phyloP scores from a whole-genome alignment of 1,140 invertebrate species.

The Scaptomyza graminum region DNA sequence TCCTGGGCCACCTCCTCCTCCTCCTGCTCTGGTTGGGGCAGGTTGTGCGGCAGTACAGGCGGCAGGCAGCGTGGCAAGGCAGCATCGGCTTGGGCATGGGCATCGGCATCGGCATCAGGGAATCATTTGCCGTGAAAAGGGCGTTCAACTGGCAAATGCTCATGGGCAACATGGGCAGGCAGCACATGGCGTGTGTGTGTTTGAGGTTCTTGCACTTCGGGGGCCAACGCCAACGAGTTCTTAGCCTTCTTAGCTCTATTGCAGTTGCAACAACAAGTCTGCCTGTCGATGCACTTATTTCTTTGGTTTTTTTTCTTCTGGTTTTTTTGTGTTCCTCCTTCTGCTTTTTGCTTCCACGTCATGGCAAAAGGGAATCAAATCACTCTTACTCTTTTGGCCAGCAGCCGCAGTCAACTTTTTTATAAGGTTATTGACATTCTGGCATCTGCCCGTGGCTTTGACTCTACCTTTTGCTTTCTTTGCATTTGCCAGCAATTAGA shows the following conservation, averaged over 20 bases:
- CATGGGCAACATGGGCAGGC: conserved; percentile 41
- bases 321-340: conserved; percentile 1
- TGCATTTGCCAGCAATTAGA: conserved; percentile 55
- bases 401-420: conserved; percentile 21
- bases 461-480: conserved; percentile 65
- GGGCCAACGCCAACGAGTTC: conserved; percentile 46
- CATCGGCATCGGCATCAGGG: conserved; percentile 33
- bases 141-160: conserved; percentile 82
- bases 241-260: conserved; percentile 21
- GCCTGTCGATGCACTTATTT: conserved; percentile 33
- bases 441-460: conserved; percentile 7
- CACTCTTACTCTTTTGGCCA: conserved; percentile 75
- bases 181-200: conserved; percentile 68
- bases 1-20: conserved; percentile 27
- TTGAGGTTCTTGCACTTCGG: conserved; percentile 73
- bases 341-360: conserved; percentile 31
- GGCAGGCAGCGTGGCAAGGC: conserved; percentile 16
- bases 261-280: conserved; percentile 9
- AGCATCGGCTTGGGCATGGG: conserved; percentile 12
- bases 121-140: conserved; percentile 84
- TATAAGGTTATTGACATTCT: conserved; percentile 66
- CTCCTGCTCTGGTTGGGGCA: conserved; percentile 13
- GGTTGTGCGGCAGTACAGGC: conserved; percentile 43
- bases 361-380: conserved; percentile 80
- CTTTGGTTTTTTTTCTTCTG: neutral